Conservation (phyloP, 1,140 invertebrate species). For the Habropoda laboriosa region DNA sequence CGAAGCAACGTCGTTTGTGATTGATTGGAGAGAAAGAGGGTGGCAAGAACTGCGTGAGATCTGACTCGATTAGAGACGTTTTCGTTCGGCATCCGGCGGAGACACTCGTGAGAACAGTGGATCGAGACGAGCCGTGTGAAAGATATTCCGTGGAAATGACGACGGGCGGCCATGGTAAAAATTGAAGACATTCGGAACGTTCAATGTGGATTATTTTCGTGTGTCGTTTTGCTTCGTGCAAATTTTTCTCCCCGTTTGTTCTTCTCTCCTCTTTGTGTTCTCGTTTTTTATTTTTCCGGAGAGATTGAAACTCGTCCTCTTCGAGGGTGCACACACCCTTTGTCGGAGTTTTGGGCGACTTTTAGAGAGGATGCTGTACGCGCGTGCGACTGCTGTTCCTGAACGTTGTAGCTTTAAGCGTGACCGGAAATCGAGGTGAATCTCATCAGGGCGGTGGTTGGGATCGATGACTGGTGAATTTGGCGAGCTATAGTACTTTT, state of each 20-base stretch:
- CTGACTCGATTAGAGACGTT: neutral
- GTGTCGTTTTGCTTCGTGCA: neutral
- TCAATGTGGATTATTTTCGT: too few relatives aligned
- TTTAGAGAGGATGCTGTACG: neutral
- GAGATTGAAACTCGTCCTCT: neutral
- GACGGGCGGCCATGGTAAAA: neutral
- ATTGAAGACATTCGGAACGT: too few relatives aligned
- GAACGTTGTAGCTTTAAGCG: conserved; percentile 37
- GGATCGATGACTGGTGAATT: neutral
- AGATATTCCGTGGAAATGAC: conserved; percentile 23
- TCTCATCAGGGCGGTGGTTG: neutral
- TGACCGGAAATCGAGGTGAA: neutral
- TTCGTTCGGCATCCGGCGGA: neutral
- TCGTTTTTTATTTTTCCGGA: neutral
- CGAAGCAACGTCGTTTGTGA: neutral
- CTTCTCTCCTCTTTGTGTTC: neutral
- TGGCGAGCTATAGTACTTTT: neutral
- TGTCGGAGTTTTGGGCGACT: neutral
- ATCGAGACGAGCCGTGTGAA: conserved; percentile 30
- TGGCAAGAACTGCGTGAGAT: conserved; percentile 32
- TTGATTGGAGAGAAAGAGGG: neutral
- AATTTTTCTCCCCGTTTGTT: neutral
- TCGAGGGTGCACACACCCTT: neutral
- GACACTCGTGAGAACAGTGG: conserved; percentile 26
- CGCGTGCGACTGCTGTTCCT: conserved; percentile 23